These are phyloP conservation scores for Eulacestoma nigropectus DNA, from an alignment of 2,113 vertebrate genomes.

Conservation along the genomic window DNA sequence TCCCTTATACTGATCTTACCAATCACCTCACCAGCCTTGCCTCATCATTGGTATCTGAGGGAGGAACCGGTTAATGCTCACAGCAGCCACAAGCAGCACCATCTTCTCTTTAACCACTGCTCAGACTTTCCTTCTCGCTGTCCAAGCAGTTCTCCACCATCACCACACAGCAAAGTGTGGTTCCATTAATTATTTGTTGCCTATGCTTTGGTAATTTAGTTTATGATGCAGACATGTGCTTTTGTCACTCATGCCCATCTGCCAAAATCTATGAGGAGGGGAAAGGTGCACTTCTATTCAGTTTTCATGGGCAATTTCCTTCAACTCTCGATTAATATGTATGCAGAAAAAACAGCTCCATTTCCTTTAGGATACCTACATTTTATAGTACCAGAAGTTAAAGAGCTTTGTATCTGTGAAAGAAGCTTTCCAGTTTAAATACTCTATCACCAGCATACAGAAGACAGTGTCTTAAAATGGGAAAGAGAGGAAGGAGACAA, in stretches of 20 bases:
- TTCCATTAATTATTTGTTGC: neutral
- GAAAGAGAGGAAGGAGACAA: neutral
- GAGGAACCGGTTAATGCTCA: neutral
- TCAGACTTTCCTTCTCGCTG: neutral
- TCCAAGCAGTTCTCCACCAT: neutral
- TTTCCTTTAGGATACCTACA: neutral
- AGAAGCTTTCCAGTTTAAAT: neutral
- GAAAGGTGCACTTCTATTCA: neutral
- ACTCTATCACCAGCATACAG: neutral
- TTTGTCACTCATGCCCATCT: neutral
- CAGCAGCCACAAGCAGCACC: neutral
- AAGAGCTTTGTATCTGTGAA: neutral
- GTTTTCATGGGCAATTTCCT: neutral
- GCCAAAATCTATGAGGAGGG: neutral
- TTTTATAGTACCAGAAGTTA: neutral
- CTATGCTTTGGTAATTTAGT: neutral
- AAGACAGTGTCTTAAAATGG: neutral
- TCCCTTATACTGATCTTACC: neutral
- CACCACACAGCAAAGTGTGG: neutral
- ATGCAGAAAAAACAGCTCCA: neutral
- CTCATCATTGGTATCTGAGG: neutral
- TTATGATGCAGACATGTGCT: neutral
- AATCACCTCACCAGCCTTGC: neutral
- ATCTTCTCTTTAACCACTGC: neutral
- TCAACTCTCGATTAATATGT: neutral